Evolutionary conservation across 2,888 invertebrate species (phyloP).

Genomic region (Pollenia amentaria): DNA sequence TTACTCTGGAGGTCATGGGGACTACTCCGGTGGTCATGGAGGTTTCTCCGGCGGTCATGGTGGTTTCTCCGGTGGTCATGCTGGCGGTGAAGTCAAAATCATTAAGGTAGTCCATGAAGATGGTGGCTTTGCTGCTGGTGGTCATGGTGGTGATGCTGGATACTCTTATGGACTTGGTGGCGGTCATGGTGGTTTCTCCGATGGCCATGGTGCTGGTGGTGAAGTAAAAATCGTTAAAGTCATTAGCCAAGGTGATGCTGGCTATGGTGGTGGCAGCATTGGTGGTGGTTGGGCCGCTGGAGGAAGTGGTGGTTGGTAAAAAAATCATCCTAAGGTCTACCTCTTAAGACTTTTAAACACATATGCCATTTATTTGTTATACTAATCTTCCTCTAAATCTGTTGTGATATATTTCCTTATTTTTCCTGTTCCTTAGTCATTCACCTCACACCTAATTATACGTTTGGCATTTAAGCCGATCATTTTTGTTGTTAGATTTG

Average conservation of each 20-base stretch:
- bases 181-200: slow-evolving; percentile 52
- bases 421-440: neutral
- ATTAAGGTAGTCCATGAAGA: slow-evolving; percentile 75
- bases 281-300: slow-evolving; percentile 65
- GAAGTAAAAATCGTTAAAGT: slow-evolving; percentile 76
- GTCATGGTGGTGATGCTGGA: slow-evolving; percentile 61
- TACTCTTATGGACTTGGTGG: slow-evolving; percentile 34
- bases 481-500: slow-evolving; percentile 63
- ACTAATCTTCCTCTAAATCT: slow-evolving; percentile 40
- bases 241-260: slow-evolving; percentile 71
- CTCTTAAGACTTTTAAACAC: neutral
- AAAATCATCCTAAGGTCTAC: neutral
- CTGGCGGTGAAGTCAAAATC: slow-evolving; percentile 74
- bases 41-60: slow-evolving; percentile 48
- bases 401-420: slow-evolving; percentile 67
- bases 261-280: slow-evolving; percentile 41
- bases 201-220: slow-evolving; percentile 57
- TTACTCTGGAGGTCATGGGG: slow-evolving; percentile 47
- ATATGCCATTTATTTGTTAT: slow-evolving; percentile 46
- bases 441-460: neutral
- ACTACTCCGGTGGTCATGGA: slow-evolving; percentile 33
- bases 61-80: slow-evolving; percentile 61
- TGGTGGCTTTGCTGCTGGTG: slow-evolving; percentile 49
- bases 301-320: slow-evolving; percentile 57
- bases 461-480: slow-evolving; percentile 1